Evolutionary conservation across 1,140 invertebrate species (phyloP).

Genomic region (Aphaenogaster ashmeadi): DNA sequence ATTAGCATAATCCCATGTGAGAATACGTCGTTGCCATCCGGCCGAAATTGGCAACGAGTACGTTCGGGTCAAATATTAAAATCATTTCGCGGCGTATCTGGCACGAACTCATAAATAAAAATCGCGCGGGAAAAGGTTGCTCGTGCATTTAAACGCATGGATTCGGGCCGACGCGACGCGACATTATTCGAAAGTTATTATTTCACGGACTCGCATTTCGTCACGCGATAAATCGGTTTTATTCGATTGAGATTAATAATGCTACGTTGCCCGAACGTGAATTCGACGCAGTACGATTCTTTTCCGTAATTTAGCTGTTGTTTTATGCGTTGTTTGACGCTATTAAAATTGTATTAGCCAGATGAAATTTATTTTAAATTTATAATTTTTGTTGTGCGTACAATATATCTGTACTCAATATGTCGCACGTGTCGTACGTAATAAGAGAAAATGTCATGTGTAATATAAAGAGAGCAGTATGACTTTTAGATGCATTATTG

Average conservation of each 20-base stretch:
- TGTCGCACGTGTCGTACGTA: not conserved
- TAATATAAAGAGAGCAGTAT: not conserved
- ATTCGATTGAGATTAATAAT: constrained; percentile 34
- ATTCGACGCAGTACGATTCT: not conserved
- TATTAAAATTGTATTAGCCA: constrained; percentile 22
- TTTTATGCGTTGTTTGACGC: not conserved
- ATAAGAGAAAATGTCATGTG: not conserved
- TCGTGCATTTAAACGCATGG: not conserved
- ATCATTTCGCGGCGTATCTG: constrained; percentile 1
- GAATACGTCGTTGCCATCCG: constrained; percentile 10
- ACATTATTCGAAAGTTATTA: not conserved
- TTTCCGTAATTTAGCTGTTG: not conserved
- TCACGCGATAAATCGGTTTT: constrained; percentile 10
- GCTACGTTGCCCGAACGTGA: not conserved
- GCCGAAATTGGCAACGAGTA: not conserved
- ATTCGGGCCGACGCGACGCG: not conserved
- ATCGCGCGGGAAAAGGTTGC: not conserved
- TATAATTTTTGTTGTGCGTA: constrained; percentile 11
- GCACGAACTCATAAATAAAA: constrained; percentile 22
- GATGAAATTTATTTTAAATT: constrained; percentile 27
- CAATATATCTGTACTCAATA: not conserved
- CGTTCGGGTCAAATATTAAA: constrained; percentile 4
- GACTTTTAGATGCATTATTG: not conserved
- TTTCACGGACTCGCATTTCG: constrained; percentile 7
- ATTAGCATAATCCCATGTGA: constrained; percentile 26